Percentiles rank a stretch among this genome's conserved stretches.
Conservation (phyloP, 2,888 invertebrate species). For the Eulithis prunata region DNA sequence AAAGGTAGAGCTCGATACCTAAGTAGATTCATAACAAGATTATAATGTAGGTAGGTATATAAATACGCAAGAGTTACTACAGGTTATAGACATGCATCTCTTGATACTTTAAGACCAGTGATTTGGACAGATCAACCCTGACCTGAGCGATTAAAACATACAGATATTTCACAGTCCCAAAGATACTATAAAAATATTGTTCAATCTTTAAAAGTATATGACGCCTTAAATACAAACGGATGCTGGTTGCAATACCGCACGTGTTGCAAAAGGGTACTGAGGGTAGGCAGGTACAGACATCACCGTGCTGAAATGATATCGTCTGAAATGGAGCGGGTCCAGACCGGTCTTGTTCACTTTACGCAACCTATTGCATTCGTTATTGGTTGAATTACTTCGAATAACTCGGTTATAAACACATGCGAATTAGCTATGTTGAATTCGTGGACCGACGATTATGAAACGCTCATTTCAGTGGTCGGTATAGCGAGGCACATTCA, state of each 20-base stretch:
- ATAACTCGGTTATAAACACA: conserved; percentile 70
- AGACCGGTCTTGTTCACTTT: conserved; percentile 71
- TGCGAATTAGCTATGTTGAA: conserved; percentile 36
- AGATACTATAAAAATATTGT: neutral
- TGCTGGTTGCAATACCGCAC: conserved; percentile 17
- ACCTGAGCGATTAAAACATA: too few species aligned
- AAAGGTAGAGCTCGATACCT: too few species aligned
- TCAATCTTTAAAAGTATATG: neutral
- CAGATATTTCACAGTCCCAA: too few species aligned
- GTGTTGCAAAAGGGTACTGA: conserved; percentile 37
- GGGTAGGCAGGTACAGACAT: conserved; percentile 45
- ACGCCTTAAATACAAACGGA: conserved; percentile 30
- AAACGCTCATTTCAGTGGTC: conserved; percentile 31
- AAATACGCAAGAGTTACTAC: too few species aligned
- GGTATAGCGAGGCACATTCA: too few species aligned
- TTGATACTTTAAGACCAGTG: too few species aligned
- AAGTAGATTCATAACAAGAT: too few species aligned
- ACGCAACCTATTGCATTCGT: conserved; percentile 75
- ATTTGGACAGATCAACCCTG: too few species aligned
- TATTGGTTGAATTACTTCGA: conserved; percentile 70
- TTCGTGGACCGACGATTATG: conserved; percentile 26
- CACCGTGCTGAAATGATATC: conserved; percentile 55
- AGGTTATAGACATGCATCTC: too few species aligned
- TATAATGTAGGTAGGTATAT: too few species aligned
- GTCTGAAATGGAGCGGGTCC: conserved; percentile 76